Base-by-base conservation (phyloP, 2,888 invertebrate species). In the Cataglyphis cursor region DNA sequence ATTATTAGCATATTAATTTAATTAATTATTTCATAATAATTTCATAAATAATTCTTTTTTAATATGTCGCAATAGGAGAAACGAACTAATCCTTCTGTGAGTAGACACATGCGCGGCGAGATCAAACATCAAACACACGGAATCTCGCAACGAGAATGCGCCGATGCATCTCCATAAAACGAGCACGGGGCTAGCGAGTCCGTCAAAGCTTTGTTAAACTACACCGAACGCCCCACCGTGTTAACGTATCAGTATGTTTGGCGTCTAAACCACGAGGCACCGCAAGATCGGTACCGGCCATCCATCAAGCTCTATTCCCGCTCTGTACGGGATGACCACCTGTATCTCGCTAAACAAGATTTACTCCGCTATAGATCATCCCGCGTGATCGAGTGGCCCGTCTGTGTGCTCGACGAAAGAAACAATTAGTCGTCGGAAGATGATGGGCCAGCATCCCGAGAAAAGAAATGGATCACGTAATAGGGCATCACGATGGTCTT, bases 331-430 rank as follows among this genome's bases (percentile, higher is more conserved):
- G 84, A 84, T 86, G 83, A 85, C 87, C 90, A 90, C 87, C 90
- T 90, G 90, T 86, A 89, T 87, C 90, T 84, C 87, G 88, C 88
- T 89, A 88, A 90, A 90, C 86, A 88, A 88, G 89, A 88, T 90
- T 90, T 88, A 83, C 85, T 76, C 31, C 78, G 68, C 85, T 81
- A 88, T 90, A 88, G 87, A 90, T 90, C 88, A 87, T 90, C 89
- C 85, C 6, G 54, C 72, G 80, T 89, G 88, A 89, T 90, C 89
- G 87, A 90, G 83, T 86, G 66, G 54, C 28, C 64, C 65, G 74
- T 57, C 57, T 48, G 24, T 68, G n/a, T 35, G 28, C 48, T 75
- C 70, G 82, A 38, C 84, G 85, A 89, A 89, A 87, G 88, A 89
- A 90, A 88, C 85, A 87, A 90, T 90, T 87, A 88, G 84, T 82